Evolutionary conservation across 1,140 invertebrate species (phyloP).

Genomic region (Akabosia matsudoensis): DNA sequence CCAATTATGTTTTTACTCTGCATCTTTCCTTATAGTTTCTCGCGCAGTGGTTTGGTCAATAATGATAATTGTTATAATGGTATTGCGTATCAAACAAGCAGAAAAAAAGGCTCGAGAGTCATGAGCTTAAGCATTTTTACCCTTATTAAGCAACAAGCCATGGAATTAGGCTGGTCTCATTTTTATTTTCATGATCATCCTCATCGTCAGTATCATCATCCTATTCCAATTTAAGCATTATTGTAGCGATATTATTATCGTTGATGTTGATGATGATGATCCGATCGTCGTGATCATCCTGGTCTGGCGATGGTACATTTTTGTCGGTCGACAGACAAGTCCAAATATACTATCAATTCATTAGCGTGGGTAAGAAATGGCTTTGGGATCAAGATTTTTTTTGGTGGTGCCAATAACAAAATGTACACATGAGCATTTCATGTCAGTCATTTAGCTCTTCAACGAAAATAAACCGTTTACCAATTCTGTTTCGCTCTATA

Average conservation of each 20-base stretch:
- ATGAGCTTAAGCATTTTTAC: not conserved
- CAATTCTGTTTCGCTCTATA: not conserved
- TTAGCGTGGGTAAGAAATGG: not conserved
- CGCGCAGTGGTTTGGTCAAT: not conserved
- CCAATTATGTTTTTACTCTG: conserved; percentile 7
- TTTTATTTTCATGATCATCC: not conserved
- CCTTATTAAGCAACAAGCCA: conserved; percentile 2
- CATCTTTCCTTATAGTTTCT: not conserved
- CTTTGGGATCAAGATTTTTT: not conserved
- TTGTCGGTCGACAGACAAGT: not conserved
- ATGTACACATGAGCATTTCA: not conserved
- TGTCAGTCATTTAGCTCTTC: not conserved
- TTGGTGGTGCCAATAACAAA: conserved; percentile 17
- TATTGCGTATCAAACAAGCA: not conserved
- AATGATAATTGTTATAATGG: conserved; percentile 10
- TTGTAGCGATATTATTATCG: not conserved
- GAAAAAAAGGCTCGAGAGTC: not conserved
- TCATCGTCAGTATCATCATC: not conserved
- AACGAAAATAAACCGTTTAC: not conserved
- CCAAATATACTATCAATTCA: conserved; percentile 2
- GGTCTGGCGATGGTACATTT: not conserved
- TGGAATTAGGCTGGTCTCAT: not conserved
- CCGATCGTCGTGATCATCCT: not conserved
- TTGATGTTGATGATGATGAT: not conserved
- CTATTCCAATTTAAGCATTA: conserved; percentile 14